Percentiles rank a stretch among this genome's conserved stretches.
Conservation (phyloP, 1,140 invertebrate species). For the Drosophila mauritiana region DNA sequence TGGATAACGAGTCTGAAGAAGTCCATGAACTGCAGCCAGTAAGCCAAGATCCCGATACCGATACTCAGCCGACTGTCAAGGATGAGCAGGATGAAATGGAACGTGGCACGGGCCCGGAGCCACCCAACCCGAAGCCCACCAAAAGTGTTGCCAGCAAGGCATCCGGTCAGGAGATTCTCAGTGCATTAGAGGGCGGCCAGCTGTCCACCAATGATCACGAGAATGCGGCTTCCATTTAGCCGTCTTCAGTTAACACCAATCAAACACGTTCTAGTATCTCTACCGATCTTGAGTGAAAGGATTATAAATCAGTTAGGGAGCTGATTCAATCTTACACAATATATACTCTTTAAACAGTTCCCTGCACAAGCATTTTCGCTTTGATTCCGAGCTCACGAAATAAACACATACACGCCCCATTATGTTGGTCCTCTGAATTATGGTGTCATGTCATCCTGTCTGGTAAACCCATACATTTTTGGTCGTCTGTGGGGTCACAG, state of each 20-base stretch:
- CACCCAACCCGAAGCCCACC: not conserved
- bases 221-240: not conserved
- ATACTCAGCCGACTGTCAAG: not conserved
- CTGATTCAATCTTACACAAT: not conserved
- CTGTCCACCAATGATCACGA: not conserved
- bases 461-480: conserved; percentile 39
- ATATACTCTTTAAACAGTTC: not conserved
- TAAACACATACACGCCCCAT: conserved; percentile 10
- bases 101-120: not conserved
- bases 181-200: not conserved
- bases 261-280: not conserved
- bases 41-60: conserved; percentile 17
- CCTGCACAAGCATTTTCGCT: not conserved
- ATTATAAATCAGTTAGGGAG: not conserved
- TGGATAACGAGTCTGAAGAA: conserved; percentile 5
- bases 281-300: not conserved
- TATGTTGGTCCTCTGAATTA: not conserved
- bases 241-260: not conserved
- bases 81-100: not conserved
- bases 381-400: conserved; percentile 1
- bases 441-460: not conserved
- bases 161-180: not conserved
- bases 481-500: conserved; percentile 25
- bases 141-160: not conserved
- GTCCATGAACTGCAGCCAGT: conserved; percentile 17